These are phyloP conservation scores for Gambusia yucatana DNA, from an alignment of 2,797 vertebrate genomes.

Conservation along the genomic window DNA sequence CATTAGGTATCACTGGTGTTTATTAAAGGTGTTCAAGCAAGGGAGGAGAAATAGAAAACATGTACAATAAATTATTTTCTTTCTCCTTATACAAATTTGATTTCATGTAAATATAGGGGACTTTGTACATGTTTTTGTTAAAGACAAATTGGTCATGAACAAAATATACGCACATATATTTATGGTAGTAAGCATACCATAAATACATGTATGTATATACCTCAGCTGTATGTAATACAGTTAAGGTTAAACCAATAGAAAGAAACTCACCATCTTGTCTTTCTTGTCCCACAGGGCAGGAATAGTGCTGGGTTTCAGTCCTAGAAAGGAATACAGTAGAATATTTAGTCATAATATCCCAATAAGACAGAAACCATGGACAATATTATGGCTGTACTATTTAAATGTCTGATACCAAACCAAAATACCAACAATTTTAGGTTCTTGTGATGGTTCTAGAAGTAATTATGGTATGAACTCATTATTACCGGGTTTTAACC, in stretches of 20 bases:
- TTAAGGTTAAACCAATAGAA: not conserved
- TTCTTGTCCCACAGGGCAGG: not conserved
- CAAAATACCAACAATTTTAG: slow-evolving; percentile 9
- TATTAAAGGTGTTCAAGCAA: not conserved
- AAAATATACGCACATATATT: no score
- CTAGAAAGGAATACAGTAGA: not conserved
- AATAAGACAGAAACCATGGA: slow-evolving; percentile 6
- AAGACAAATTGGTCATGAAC: no score
- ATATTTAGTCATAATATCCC: not conserved
- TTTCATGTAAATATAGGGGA: not conserved
- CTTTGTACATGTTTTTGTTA: not conserved
- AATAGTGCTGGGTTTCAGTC: not conserved
- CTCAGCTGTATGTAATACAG: not conserved
- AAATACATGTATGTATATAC: no score
- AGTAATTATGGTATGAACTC: slow-evolving; percentile 29
- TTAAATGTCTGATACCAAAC: slow-evolving; percentile 40
- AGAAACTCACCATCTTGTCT: not conserved
- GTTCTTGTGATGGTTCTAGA: slow-evolving; percentile 13
- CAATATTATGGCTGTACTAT: not conserved
- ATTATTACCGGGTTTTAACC: slow-evolving; percentile 42
- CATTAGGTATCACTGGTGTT: not conserved
- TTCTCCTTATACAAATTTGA: not conserved
- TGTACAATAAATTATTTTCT: not conserved
- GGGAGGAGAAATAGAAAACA: not conserved
- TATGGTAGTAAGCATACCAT: no score